These are phyloP conservation scores for Silurus meridionalis DNA, from an alignment of 2,113 vertebrate species.

Conservation along the genomic window DNA sequence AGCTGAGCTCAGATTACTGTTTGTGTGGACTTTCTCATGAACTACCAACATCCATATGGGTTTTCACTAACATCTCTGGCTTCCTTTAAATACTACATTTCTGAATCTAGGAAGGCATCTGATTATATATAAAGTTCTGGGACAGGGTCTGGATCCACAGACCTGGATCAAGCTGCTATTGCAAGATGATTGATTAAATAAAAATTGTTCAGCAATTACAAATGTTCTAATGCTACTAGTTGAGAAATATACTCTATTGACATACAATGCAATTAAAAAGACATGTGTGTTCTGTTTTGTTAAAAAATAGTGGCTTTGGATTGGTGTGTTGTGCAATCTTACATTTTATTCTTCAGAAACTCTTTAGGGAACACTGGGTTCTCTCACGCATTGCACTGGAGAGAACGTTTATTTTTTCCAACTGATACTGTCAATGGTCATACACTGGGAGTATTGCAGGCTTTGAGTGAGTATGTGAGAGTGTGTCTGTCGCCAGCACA, in stretches of 20 bases:
- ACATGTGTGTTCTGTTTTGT: constrained; percentile 1
- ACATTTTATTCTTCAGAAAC: constrained; percentile 13
- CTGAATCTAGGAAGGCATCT: too few relatives aligned
- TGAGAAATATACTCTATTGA: background rate
- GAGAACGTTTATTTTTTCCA: constrained; percentile 52
- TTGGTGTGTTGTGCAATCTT: background rate
- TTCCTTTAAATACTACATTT: background rate
- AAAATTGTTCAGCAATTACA: background rate
- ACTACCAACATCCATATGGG: background rate
- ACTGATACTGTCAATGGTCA: constrained; percentile 70
- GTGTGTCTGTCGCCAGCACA: constrained; percentile 72
- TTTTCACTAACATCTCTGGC: background rate
- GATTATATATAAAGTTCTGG: too few relatives aligned
- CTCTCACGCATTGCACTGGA: constrained; percentile 32
- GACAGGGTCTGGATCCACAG: background rate
- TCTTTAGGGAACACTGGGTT: constrained; percentile 4
- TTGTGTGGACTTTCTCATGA: background rate
- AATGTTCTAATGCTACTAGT: background rate
- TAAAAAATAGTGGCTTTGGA: background rate
- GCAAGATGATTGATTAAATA: background rate
- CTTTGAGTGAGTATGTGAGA: constrained; percentile 63
- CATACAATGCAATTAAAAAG: background rate
- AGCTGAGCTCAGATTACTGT: background rate
- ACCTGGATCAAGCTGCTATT: background rate
- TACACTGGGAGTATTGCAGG: constrained; percentile 60